Percentiles rank a stretch among this genome's conserved stretches.
phyloP scores from a whole-genome alignment of 2,888 invertebrate species.

The Melanostoma scalare region DNA sequence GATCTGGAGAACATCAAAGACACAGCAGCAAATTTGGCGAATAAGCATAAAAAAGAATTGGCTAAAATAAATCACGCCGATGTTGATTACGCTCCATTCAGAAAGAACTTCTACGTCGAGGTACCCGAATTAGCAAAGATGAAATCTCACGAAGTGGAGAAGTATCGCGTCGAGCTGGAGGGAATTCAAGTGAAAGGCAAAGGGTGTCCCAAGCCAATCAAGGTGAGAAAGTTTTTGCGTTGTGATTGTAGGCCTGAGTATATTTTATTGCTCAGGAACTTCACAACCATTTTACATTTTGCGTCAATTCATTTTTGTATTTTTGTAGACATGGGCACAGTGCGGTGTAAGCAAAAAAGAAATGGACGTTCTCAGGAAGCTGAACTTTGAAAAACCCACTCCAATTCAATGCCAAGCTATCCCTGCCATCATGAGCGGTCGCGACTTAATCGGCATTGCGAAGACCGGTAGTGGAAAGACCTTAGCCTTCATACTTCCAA shows the following conservation, averaged over 20 bases:
- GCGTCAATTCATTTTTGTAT: background rate
- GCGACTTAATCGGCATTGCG: constrained; percentile 99
- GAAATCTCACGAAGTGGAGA: constrained; percentile 93
- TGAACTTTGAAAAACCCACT: constrained; percentile 97
- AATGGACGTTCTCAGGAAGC: constrained; percentile 94
- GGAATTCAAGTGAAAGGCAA: constrained; percentile 98
- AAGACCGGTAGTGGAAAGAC: constrained; percentile 99
- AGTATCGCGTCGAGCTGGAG: constrained; percentile 94
- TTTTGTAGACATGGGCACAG: constrained; percentile 93
- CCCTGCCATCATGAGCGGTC: constrained; percentile 97
- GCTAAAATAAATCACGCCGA: constrained; percentile 95
- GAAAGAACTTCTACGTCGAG: constrained; percentile 98
- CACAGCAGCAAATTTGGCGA: constrained; percentile 92
- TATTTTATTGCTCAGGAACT: too few relatives aligned
- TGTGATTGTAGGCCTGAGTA: background rate
- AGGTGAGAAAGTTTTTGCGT: constrained; percentile 78
- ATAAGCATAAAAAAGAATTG: constrained; percentile 95
- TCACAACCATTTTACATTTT: too few relatives aligned
- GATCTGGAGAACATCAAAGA: constrained; percentile 97
- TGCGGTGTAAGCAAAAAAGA: constrained; percentile 98
- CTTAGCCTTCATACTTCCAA: constrained; percentile 97
- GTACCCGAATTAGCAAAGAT: constrained; percentile 96
- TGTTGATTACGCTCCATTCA: constrained; percentile 93
- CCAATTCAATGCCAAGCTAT: constrained; percentile 99
- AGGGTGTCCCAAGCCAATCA: constrained; percentile 97